Conservation (phyloP, 2,113 vertebrate genomes). For the Brienomyrus brachyistius region DNA sequence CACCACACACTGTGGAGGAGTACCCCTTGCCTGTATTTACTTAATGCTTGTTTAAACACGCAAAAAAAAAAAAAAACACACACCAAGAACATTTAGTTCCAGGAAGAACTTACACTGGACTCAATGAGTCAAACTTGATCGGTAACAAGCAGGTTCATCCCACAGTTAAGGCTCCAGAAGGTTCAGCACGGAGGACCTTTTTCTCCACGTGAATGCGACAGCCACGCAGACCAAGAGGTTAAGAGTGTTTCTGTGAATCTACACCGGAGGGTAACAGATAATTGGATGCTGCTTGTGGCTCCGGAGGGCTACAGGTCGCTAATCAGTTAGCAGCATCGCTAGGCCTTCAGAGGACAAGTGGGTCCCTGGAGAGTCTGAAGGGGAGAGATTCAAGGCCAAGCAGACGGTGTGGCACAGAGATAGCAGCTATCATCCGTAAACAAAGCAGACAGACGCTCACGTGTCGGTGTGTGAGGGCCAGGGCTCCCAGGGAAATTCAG, state of each 20-base stretch:
- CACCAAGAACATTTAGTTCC: neutral
- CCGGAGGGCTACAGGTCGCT: neutral
- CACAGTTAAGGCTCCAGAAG: neutral
- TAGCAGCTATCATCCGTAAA: slow-evolving; percentile 8
- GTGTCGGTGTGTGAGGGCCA: neutral
- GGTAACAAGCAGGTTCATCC: neutral
- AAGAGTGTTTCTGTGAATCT: neutral
- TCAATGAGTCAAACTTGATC: neutral
- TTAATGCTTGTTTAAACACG: neutral
- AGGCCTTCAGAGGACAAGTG: neutral
- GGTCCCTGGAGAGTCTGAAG: neutral
- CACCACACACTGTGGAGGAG: neutral
- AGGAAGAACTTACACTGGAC: neutral
- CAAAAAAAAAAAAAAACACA: neutral
- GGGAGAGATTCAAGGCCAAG: neutral
- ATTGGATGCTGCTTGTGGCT: neutral
- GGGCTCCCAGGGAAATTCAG: neutral
- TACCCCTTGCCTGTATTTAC: neutral
- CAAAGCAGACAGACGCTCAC: neutral
- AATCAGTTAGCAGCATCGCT: neutral
- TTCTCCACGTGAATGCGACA: neutral
- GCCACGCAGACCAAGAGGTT: neutral
- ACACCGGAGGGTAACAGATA: neutral
- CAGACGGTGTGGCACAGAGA: neutral
- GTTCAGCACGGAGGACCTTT: neutral